A percentile compares a stretch with the other conserved stretches of the same genome.
phyloP scores from a whole-genome alignment of 2,888 invertebrate species.

The Nemapogon koenigi region DNA sequence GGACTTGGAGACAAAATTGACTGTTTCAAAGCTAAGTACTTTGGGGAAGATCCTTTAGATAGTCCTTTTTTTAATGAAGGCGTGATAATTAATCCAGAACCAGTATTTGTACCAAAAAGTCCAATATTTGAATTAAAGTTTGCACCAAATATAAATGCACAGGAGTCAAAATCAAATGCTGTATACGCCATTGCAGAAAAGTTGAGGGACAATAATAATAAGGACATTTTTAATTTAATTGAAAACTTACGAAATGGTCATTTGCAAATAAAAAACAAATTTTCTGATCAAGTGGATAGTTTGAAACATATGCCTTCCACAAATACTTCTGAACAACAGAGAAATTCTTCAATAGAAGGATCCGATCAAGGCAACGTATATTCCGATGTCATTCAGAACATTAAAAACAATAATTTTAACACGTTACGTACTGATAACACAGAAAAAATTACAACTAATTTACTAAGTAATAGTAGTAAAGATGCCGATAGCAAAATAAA shows the following conservation, averaged over 20 bases:
- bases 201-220: conserved; percentile 16
- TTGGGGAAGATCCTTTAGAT: conserved; percentile 76
- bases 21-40: conserved; percentile 77
- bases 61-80: conserved; percentile 75
- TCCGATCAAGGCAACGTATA: conserved; percentile 37
- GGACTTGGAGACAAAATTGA: conserved; percentile 77
- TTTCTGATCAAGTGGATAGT: no score
- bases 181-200: conserved; percentile 14
- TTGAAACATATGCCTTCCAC: no score
- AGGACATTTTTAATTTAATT: conserved; percentile 23
- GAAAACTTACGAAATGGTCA: conserved; percentile 23
- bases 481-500: conserved; percentile 14
- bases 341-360: no score
- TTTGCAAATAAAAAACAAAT: no score
- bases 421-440: conserved; percentile 7
- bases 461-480: conserved; percentile 5
- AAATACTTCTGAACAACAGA: no score
- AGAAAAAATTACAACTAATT: conserved; percentile 6
- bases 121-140: conserved; percentile 22
- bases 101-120: conserved; percentile 30
- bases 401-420: conserved; percentile 23
- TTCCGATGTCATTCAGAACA: conserved; percentile 53
- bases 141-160: conserved; percentile 13
- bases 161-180: conserved; percentile 16
- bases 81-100: conserved; percentile 51